Base-by-base conservation (phyloP, 2,797 vertebrate genomes). In the Neostethus bicornis region DNA sequence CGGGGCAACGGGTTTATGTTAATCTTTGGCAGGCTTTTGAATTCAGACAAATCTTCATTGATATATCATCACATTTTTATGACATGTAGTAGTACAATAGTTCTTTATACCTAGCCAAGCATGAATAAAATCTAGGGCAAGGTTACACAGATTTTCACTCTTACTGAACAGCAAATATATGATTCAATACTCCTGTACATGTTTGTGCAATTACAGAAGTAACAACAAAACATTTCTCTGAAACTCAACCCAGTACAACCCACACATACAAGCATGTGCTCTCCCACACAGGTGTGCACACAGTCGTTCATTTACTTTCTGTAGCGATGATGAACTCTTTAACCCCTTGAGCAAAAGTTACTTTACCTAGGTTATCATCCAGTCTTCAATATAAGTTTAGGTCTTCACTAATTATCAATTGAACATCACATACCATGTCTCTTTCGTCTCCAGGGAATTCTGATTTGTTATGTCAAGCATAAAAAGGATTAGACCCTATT, bases 161-260 rank as follows among this genome's bases (percentile, higher is more conserved):
- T 12, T 19, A 20, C 19, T 41, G 38, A 41, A 20, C 4, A 56
- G 49, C 0, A 20, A 1, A 21, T 3, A 41, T 26, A 48, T 28
- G 25, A 21, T 38, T 23, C 13, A 42, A 19, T 53, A 53, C 34
- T 60, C 46, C 29, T 41, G 39, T 45, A 71, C 50, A 60, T 51
- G 35, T 66, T 73, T 48, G 55, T 19, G 48, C n/a, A 47, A 20
- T 11, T 19, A 28, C 5, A 29, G 12, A 13, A 14, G 29, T 21
- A 12, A 28, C 6, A 13, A 4, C 21, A 39, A 42, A 23, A 13
- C 21, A 26, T 34, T 28, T 10, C 8, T 23, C 37, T 35, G 19
- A 39, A 43, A 24, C 13, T 50, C 24, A 44, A 16, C n/a, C n/a
- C n/a, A 34, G 44, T 16, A 45, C 47, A 61, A 21, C 52, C 20